phyloP scores from a whole-genome alignment of 2,113 vertebrate species.

The Sminthopsis crassicaudata region DNA sequence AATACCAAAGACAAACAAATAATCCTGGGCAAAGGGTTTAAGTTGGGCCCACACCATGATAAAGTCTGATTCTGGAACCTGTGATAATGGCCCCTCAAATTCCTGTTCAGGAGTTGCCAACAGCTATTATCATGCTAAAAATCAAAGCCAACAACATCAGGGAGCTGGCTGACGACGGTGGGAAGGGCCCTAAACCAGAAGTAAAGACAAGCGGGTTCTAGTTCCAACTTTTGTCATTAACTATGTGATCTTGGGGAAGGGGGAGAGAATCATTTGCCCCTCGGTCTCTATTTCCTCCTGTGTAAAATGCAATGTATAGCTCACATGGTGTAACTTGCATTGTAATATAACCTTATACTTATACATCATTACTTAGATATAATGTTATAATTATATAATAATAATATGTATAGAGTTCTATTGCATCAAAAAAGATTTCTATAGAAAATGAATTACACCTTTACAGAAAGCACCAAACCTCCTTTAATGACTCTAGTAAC shows the following conservation, averaged over 20 bases:
- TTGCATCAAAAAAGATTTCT: conserved; percentile 5
- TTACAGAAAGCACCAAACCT: conserved; percentile 25
- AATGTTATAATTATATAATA: background rate
- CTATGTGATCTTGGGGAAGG: background rate
- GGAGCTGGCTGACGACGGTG: background rate
- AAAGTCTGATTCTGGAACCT: conserved; percentile 1
- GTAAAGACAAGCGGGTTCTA: background rate
- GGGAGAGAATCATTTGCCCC: background rate
- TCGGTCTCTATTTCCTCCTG: background rate
- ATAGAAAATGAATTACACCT: background rate
- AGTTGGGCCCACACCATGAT: background rate
- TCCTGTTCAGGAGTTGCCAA: background rate
- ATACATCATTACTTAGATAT: background rate
- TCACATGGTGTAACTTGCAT: background rate
- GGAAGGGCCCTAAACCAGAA: background rate
- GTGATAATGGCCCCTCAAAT: background rate
- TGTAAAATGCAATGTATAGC: background rate
- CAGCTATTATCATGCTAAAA: background rate
- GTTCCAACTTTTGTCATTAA: background rate
- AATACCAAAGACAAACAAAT: background rate
- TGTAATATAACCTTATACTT: background rate
- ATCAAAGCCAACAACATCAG: background rate
- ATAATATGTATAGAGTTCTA: background rate
- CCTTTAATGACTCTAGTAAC: background rate
- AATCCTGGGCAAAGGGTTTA: background rate